Percentiles rank a stretch among this genome's conserved stretches.
Evolutionary conservation across 2,888 invertebrate genomes (phyloP).

Genomic region (Himalopsyche tibetana): DNA sequence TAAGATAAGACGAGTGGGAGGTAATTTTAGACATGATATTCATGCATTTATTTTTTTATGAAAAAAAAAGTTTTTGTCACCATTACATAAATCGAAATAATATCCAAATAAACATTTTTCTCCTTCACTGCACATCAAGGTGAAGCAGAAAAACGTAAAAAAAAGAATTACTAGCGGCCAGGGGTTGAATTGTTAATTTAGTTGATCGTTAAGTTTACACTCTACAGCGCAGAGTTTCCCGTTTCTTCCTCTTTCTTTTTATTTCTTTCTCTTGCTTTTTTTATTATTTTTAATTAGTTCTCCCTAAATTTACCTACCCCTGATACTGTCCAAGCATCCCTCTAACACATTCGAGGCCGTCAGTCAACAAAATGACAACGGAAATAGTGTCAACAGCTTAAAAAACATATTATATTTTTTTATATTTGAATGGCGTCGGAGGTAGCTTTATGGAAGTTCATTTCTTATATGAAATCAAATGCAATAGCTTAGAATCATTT

Average conservation of each 20-base stretch:
- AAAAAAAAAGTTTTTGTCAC: no score
- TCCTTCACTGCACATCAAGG: neutral
- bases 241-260: constrained; percentile 23
- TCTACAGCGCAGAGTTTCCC: constrained; percentile 40
- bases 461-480: no score
- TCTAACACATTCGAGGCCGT: constrained; percentile 16
- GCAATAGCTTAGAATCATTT: no score
- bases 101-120: neutral
- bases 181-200: constrained; percentile 64
- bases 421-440: no score
- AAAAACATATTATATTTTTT: no score
- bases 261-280: constrained; percentile 53
- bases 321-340: constrained; percentile 20
- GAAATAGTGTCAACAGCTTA: no score
- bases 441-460: no score
- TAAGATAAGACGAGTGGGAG: no score
- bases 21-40: no score
- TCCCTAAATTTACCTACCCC: constrained; percentile 54
- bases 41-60: no score
- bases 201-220: constrained; percentile 58
- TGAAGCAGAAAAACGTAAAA: constrained; percentile 48
- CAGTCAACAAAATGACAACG: neutral
- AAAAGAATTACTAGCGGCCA: constrained; percentile 49
- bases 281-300: constrained; percentile 65
- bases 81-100: no score